Conservation (phyloP, 1,140 invertebrate genomes). For the Trichonephila clavipes region DNA sequence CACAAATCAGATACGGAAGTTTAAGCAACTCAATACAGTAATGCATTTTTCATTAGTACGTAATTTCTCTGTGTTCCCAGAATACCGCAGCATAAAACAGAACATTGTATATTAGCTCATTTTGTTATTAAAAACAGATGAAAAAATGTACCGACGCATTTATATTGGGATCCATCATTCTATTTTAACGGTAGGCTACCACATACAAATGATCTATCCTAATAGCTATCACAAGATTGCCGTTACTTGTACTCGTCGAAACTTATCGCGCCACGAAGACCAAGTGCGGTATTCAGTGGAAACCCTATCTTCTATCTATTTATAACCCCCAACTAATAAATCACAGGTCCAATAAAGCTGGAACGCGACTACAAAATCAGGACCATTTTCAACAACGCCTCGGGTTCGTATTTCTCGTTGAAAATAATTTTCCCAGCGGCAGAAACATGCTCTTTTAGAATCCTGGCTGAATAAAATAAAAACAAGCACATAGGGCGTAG, state of each 20-base stretch:
- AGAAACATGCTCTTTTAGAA: constrained; percentile 38
- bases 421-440: constrained; percentile 67
- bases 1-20: not conserved
- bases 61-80: not conserved
- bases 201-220: not conserved
- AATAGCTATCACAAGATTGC: constrained; percentile 19
- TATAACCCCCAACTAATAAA: constrained; percentile 61
- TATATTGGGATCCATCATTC: constrained; percentile 36
- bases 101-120: not conserved
- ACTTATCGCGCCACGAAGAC: constrained; percentile 6
- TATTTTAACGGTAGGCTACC: not conserved
- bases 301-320: constrained; percentile 61
- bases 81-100: not conserved
- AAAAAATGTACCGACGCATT: not conserved
- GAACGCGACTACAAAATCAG: constrained; percentile 39
- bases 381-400: constrained; percentile 54
- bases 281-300: constrained; percentile 17
- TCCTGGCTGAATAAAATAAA: constrained; percentile 22
- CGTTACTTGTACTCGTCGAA: not conserved
- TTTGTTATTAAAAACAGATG: not conserved
- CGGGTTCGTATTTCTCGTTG: constrained; percentile 17
- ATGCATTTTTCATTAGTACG: constrained; percentile 7
- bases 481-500: constrained; percentile 42
- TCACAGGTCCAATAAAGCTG: constrained; percentile 55
- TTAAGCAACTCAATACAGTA: not conserved